These are phyloP conservation scores for Orgyia antiqua DNA, from an alignment of 2,888 invertebrate genomes.

Conservation along the genomic window DNA sequence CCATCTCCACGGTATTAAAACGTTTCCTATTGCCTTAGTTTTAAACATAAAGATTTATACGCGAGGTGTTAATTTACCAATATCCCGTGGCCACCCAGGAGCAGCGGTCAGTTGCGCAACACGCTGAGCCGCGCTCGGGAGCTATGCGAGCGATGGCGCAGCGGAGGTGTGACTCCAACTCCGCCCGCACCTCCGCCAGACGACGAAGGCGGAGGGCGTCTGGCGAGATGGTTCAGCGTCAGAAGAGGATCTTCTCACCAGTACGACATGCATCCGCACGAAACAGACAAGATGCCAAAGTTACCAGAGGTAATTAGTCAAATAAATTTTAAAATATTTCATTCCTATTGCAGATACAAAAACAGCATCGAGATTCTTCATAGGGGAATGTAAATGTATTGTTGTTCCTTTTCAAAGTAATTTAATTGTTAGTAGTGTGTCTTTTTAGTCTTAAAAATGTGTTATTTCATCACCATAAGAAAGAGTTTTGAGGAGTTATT, in stretches of 20 bases:
- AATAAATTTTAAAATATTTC: no score
- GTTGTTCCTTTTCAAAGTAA: no score
- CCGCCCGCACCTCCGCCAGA: conserved; percentile 67
- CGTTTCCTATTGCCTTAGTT: conserved; percentile 4
- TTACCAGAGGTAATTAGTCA: conserved; percentile 84
- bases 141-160: conserved; percentile 89
- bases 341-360: no score
- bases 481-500: no score
- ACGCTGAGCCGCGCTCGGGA: conserved; percentile 90
- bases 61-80: conserved; percentile 8
- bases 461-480: no score
- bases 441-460: no score
- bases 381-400: no score
- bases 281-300: conserved; percentile 85
- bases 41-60: conserved; percentile 7
- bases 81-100: conserved; percentile 59
- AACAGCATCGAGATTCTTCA: no score
- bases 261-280: conserved; percentile 82
- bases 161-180: conserved; percentile 54
- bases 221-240: conserved; percentile 94
- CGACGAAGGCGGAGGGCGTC: conserved; percentile 83
- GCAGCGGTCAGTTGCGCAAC: conserved; percentile 87
- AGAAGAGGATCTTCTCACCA: conserved; percentile 89
- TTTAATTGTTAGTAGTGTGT: no score
- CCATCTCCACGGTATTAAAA: no score